Evolutionary conservation across 1,140 invertebrate genomes (phyloP), one percentile per base, ranked within the genome.

Genomic region (Drosophila orena): DNA sequence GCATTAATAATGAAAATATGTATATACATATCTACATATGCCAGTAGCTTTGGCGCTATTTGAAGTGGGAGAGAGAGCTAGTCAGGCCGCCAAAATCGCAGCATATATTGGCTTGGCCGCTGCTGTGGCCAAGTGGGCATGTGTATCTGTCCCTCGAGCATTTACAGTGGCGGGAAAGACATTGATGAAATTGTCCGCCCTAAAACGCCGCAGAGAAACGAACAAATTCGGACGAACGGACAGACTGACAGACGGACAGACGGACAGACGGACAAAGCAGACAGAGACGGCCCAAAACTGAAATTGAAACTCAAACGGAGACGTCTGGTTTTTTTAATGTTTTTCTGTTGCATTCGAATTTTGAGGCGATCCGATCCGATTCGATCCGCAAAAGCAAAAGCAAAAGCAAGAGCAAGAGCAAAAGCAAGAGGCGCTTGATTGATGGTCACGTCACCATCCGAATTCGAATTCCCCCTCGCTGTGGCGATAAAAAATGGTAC

Each of bases 81-180:
- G 30, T 30, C 7, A 30, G 7, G 8, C 8, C 30, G 30, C 30
- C 30, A 30, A 30, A 30, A 10, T 30, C 30, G 30, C 30, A 15
- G 34, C 42, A 30, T 17, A 24, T 66, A 68, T 47, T 52, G 37
- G n/a, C 64, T 50, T 64, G 46, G 14, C 64, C 58, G 44, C 8
- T 12, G 15, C 40, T 47, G 22, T 27, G 24, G 24, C 20, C 22
- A 70, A 34, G 30, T 11, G 47, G 47, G 47, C 62, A 49, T 34
- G 35, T 44, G 56, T 61, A 55, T 69, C 34, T 30, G 65, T 66
- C 38, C 66, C 49, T 68, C 40, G 37, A 44, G 60, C 46, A 65
- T 65, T 68, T 64, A 61, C 59, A 47, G 62, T 64, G 64, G 64
- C 59, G 59, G 46, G 59, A 44, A 65, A 68, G 62, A 37, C 65